phyloP scores from a whole-genome alignment of 2,888 invertebrate species.

The Allacma fusca region DNA sequence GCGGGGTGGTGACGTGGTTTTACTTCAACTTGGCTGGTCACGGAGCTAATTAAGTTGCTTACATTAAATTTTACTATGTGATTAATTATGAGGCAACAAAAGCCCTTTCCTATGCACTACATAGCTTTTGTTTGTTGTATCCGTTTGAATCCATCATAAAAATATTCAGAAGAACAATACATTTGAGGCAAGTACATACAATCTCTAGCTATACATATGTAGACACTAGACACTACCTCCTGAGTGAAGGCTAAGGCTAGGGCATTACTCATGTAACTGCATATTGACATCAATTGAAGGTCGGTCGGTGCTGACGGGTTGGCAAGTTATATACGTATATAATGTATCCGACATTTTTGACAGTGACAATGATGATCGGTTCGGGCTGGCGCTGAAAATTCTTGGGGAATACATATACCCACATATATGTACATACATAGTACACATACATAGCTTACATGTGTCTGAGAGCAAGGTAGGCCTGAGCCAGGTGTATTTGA shows the following conservation, averaged over 20 bases:
- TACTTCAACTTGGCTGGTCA: conserved; percentile 19
- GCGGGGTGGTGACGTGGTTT: not conserved
- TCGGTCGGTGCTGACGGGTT: no score
- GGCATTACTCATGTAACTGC: no score
- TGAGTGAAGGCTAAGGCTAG: no score
- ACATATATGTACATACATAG: not conserved
- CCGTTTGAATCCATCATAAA: not conserved
- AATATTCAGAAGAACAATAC: no score
- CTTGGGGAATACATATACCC: not conserved
- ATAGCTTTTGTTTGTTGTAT: conserved; percentile 1
- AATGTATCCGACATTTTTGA: no score
- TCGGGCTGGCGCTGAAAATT: no score
- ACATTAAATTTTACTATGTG: conserved; percentile 30
- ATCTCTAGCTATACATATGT: no score
- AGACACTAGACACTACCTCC: no score
- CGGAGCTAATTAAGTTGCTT: conserved; percentile 37
- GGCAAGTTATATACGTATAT: no score
- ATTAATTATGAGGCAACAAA: conserved; percentile 39
- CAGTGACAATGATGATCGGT: no score
- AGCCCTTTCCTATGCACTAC: not conserved
- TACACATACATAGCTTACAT: not conserved
- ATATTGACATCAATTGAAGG: no score
- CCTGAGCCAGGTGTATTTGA: conserved; percentile 36
- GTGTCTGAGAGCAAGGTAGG: conserved; percentile 22
- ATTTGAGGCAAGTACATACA: no score